Conservation (phyloP, 2,113 vertebrate genomes). For the Naja naja region DNA sequence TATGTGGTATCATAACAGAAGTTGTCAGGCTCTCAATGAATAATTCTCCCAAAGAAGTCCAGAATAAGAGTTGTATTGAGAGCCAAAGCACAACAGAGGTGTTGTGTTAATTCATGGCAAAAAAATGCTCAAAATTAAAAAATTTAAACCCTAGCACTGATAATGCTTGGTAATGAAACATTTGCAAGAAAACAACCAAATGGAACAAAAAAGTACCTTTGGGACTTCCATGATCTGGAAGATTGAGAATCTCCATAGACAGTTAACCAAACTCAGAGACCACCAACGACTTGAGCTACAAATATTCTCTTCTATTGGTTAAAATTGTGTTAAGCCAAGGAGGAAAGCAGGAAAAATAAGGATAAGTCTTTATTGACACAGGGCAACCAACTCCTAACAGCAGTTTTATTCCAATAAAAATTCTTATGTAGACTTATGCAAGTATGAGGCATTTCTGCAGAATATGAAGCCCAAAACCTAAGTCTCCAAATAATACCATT, state of each 20-base stretch:
- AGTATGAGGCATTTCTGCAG: not conserved
- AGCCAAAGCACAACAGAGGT: not conserved
- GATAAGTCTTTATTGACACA: not conserved
- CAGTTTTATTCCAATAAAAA: not conserved
- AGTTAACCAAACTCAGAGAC: not conserved
- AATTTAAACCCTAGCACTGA: not conserved
- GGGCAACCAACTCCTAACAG: not conserved
- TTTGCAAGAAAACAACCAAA: not conserved
- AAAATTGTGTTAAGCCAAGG: not conserved
- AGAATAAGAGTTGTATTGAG: not conserved
- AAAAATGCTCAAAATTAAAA: not conserved
- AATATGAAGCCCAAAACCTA: not conserved
- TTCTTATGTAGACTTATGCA: not conserved
- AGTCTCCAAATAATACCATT: not conserved
- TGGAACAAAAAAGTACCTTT: not conserved
- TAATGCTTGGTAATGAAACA: not conserved
- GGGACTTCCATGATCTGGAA: not conserved
- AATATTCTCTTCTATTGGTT: not conserved
- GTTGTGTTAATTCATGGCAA: not conserved
- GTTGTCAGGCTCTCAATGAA: not conserved
- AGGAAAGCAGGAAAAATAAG: not conserved
- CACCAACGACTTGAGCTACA: not conserved
- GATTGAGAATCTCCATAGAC: not conserved
- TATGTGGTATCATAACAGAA: not conserved
- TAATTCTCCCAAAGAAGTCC: not conserved